A percentile compares a stretch with the other conserved stretches of the same genome.
These are phyloP conservation scores for Eilema depressum DNA, from an alignment of 2,888 invertebrate species.

Conservation along the genomic window DNA sequence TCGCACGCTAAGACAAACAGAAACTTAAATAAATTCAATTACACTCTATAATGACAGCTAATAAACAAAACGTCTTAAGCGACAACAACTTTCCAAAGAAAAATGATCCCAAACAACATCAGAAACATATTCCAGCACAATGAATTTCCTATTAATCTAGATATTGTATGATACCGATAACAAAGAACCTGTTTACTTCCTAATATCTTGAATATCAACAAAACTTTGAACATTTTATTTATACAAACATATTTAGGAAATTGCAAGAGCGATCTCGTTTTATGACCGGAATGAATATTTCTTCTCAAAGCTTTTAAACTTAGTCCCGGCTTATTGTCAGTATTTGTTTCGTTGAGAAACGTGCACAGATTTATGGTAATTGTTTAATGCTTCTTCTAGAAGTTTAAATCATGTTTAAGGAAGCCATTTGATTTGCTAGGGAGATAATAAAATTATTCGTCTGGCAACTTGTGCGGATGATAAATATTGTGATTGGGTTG, in stretches of 20 bases:
- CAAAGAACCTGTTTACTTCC: not conserved
- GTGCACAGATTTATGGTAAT: slow-evolving; percentile 30
- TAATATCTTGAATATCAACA: not conserved
- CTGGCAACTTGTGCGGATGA: not conserved
- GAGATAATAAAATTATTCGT: slow-evolving; percentile 13
- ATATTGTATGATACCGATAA: not conserved
- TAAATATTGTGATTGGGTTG: slow-evolving; percentile 1
- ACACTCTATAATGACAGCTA: too few relatives aligned
- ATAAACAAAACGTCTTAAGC: too few relatives aligned
- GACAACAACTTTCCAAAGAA: too few relatives aligned
- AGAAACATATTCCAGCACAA: not conserved
- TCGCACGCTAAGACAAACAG: too few relatives aligned
- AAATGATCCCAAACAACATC: not conserved
- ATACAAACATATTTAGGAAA: slow-evolving; percentile 33
- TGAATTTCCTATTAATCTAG: not conserved
- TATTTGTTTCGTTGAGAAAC: slow-evolving; percentile 39
- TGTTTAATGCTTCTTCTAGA: slow-evolving; percentile 27
- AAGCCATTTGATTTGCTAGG: slow-evolving; percentile 15
- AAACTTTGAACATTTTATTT: not conserved
- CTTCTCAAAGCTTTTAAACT: slow-evolving; percentile 48
- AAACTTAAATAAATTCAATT: not conserved
- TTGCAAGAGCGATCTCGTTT: slow-evolving; percentile 44
- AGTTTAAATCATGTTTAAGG: slow-evolving; percentile 17
- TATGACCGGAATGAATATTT: slow-evolving; percentile 50
- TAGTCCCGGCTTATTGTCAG: slow-evolving; percentile 30